These are phyloP conservation scores for Dasypogon diadema DNA, from an alignment of 2,888 invertebrate species.

Conservation along the genomic window DNA sequence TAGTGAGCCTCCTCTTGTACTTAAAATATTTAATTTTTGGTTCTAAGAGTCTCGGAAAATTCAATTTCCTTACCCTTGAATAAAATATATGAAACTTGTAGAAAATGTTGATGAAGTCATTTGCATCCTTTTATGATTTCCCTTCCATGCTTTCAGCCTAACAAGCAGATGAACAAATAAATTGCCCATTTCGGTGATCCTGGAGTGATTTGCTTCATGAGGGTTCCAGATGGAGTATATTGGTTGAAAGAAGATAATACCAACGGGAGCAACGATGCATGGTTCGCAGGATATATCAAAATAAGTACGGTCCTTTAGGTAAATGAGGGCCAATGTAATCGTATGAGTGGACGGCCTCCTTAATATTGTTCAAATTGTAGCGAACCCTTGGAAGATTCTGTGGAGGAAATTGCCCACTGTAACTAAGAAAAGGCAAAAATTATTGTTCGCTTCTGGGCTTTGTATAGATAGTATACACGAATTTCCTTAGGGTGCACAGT, in stretches of 20 bases:
- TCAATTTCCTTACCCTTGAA: slow-evolving; percentile 42
- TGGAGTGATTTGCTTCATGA: slow-evolving; percentile 14
- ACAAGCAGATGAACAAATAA: slow-evolving; percentile 50
- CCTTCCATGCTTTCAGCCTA: not conserved
- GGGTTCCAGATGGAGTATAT: slow-evolving; percentile 4
- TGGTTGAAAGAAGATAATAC: not conserved
- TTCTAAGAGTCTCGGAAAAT: not conserved
- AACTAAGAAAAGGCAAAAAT: no score
- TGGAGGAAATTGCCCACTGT: not conserved
- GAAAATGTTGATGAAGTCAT: slow-evolving; percentile 49
- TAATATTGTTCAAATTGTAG: not conserved
- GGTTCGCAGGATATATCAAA: not conserved
- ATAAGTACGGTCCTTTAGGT: slow-evolving; percentile 34
- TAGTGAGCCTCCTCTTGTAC: no score
- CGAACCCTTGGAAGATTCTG: not conserved
- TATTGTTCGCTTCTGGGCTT: no score
- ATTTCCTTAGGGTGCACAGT: no score
- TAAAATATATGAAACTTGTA: slow-evolving; percentile 35
- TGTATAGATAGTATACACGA: no score
- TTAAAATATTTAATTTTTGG: not conserved
- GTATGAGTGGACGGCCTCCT: slow-evolving; percentile 21
- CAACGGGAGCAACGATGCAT: not conserved
- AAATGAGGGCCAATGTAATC: slow-evolving; percentile 27
- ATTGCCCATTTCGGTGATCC: slow-evolving; percentile 41
- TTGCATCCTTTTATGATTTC: slow-evolving; percentile 10